Conservation (phyloP, 2,797 vertebrate species). For the Coranthus polyacanthus region DNA sequence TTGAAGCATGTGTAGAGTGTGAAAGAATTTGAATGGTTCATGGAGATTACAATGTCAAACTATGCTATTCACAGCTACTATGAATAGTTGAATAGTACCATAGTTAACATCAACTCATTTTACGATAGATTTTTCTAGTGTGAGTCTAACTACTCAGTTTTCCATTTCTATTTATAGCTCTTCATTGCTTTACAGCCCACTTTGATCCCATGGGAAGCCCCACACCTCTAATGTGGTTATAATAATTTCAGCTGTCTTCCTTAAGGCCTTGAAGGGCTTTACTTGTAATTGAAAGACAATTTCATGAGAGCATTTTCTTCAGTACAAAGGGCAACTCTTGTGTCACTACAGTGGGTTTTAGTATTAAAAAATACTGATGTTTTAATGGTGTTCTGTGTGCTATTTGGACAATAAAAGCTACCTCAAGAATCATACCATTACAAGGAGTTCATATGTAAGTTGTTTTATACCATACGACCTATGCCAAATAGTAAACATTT, state of each 20-base stretch:
- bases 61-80: conserved; percentile 10
- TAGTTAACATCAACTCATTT: conserved; percentile 1
- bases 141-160: neutral
- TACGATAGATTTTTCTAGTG: conserved; percentile 7
- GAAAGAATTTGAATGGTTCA: conserved; percentile 8
- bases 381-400: neutral
- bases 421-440: neutral
- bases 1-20: neutral
- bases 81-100: too few relatives aligned
- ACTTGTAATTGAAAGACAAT: conserved; percentile 7
- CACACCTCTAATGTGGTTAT: conserved; percentile 16
- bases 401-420: neutral
- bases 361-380: too few relatives aligned
- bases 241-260: conserved; percentile 6
- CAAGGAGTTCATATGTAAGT: too few relatives aligned
- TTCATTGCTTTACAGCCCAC: conserved; percentile 7
- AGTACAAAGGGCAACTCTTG: neutral
- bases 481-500: too few relatives aligned
- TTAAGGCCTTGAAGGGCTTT: conserved; percentile 9
- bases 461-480: too few relatives aligned
- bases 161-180: conserved; percentile 25
- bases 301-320: conserved; percentile 13
- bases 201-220: conserved; percentile 11
- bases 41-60: neutral
- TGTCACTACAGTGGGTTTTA: too few relatives aligned